Evolutionary conservation across 2,888 invertebrate species (phyloP), one percentile per base, ranked within the genome.

Genomic region (Aphodius granarius): DNA sequence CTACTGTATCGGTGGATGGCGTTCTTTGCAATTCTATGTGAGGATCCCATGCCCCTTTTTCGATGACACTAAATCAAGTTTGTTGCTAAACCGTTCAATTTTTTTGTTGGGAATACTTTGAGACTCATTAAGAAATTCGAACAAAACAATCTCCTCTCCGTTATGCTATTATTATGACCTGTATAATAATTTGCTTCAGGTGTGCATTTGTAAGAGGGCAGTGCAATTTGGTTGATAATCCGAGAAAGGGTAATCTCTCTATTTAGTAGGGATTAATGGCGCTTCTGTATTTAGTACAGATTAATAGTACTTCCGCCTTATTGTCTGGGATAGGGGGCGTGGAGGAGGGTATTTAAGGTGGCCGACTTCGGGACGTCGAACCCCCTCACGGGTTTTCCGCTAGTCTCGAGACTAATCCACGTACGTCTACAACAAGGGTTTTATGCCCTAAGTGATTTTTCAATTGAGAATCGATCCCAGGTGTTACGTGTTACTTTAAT

Each of bases 231-330:
- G 20, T 18, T 20, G 68, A 5, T 19, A 68, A 19, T 20, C 68
- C 20, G 20, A 20, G 21, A 21, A n/a, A 21, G 68, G 9, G 21
- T 68, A 68, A 68, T 68, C 68, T 68, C 68, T 68, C 68, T 68
- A 22, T 68, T 68, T 68, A 68, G 68, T 68, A 68, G 20, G 22
- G 68, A 68, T 68, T 68, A 68, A 68, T 68, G 22, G 68, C 16
- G 22, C 68, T 68, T 68, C 68, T n/a, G 68, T 20, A n/a, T 20
- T 20, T 43, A 68, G 68, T 68, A 68, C 68, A 68, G 68, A 68
- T 68, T 68, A 68, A 68, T 68, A 68, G 68, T 68, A 68, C 68
- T 68, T 68, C 68, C 19, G 68, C 21, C 20, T 20, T 20, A 68
- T 68, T 68, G 68, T 68, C 68, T 20, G 9, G 68, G 20, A 17